phyloP scores from a whole-genome alignment of 2,888 invertebrate species.

The Mesochorus sp. region DNA sequence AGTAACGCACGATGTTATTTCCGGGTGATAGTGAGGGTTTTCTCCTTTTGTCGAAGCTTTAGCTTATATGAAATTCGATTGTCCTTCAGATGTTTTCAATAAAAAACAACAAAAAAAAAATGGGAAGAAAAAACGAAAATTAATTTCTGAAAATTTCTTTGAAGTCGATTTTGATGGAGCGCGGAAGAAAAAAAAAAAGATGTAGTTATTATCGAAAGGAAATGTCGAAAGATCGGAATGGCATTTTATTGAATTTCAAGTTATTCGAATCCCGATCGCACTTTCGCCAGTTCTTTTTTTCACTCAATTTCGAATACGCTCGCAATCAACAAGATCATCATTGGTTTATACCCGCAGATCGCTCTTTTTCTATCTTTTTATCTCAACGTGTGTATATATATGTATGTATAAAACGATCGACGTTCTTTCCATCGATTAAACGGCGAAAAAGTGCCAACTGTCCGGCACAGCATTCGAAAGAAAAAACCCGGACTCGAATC shows the following conservation, averaged over 20 bases:
- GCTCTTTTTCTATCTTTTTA: no score
- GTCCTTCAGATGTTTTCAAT: background rate
- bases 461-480: background rate
- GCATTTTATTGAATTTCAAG: no score
- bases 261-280: no score
- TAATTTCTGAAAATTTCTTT: background rate
- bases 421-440: no score
- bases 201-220: background rate
- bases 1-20: background rate
- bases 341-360: no score
- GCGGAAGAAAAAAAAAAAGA: background rate
- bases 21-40: background rate
- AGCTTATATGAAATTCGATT: background rate
- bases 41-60: background rate
- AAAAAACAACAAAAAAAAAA: background rate
- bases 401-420: no score
- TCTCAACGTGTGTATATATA: no score
- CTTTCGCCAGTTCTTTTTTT: no score
- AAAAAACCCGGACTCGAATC: background rate
- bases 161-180: no score
- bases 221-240: no score
- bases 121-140: background rate
- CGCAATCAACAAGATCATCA: no score
- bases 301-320: no score
- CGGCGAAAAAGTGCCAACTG: constrained; percentile 29